Percentiles rank a stretch among this genome's conserved stretches.
These are phyloP conservation scores for Neocloeon triangulifer DNA, from an alignment of 1,140 invertebrate genomes.

Conservation along the genomic window DNA sequence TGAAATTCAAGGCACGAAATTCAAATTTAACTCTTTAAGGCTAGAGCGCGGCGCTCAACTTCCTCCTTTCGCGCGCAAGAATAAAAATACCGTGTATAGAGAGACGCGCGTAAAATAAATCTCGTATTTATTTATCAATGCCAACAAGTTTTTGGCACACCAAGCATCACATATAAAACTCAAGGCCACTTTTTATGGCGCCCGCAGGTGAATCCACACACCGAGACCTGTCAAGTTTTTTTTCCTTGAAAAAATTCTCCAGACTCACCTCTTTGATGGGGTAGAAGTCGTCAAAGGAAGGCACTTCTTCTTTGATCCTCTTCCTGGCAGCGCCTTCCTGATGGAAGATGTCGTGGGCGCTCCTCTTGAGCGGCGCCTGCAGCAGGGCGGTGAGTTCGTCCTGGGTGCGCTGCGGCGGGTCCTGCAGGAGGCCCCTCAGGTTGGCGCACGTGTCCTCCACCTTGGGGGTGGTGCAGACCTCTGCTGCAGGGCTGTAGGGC, in stretches of 20 bases:
- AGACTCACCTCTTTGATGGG: background rate
- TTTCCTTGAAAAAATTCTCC: background rate
- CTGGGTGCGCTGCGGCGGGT: background rate
- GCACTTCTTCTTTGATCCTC: background rate
- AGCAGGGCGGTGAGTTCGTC: conserved; percentile 9
- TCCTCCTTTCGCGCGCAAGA: too few species aligned
- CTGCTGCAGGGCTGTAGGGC: conserved; percentile 8
- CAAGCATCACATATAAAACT: too few species aligned
- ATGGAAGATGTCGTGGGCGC: background rate
- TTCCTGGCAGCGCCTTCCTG: background rate
- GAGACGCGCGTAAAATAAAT: too few species aligned
- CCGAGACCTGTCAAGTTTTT: too few species aligned
- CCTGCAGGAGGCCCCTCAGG: conserved; percentile 9
- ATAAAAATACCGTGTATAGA: too few species aligned
- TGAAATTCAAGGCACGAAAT: too few species aligned
- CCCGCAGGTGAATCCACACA: background rate
- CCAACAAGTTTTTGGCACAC: too few species aligned
- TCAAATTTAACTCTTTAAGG: too few species aligned
- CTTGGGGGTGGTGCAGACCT: conserved; percentile 15
- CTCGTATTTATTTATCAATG: too few species aligned
- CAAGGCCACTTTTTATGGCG: too few species aligned
- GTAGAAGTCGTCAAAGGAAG: background rate
- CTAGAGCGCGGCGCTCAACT: too few species aligned
- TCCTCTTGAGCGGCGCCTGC: conserved; percentile 8
- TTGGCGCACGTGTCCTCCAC: conserved; percentile 14